Evolutionary conservation across 2,797 vertebrate species (phyloP).

Genomic region (Mormyrops attenuatus): DNA sequence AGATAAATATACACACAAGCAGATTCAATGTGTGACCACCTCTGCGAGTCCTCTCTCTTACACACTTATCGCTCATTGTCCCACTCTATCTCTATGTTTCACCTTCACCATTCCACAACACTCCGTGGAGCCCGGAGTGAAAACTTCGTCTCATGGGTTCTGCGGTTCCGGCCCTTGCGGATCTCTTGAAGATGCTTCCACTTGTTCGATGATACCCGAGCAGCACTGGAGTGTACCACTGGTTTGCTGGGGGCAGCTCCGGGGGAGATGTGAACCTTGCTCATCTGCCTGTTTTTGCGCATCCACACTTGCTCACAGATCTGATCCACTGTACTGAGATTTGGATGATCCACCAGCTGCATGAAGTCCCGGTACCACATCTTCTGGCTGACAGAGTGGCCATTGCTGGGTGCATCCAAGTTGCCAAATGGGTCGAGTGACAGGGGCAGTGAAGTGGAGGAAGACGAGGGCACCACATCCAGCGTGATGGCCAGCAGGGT

Average conservation of each 20-base stretch:
- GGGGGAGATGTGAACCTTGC: constrained; percentile 43
- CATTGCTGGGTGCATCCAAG: constrained; percentile 49
- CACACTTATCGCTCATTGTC: constrained; percentile 46
- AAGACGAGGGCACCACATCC: constrained; percentile 69
- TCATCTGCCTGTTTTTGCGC: constrained; percentile 57
- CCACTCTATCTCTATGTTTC: constrained; percentile 23
- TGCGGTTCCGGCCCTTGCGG: constrained; percentile 76
- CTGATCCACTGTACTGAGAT: constrained; percentile 71
- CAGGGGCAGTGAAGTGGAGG: constrained; percentile 31
- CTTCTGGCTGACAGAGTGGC: constrained; percentile 60
- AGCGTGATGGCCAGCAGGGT: constrained; percentile 76
- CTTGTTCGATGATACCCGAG: constrained; percentile 62
- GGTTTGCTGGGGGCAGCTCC: constrained; percentile 40
- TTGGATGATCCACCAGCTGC: constrained; percentile 87
- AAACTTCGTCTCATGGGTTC: constrained; percentile 72
- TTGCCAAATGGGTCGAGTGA: constrained; percentile 52
- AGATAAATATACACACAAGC: constrained; percentile 40
- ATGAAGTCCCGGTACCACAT: constrained; percentile 95
- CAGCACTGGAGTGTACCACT: constrained; percentile 35
- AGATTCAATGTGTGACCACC: constrained; percentile 42
- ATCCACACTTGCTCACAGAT: constrained; percentile 82
- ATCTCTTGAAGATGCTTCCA: constrained; percentile 73
- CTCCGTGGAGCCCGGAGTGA: constrained; percentile 81
- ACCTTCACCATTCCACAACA: constrained; percentile 58
- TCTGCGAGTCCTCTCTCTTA: constrained; percentile 40